A percentile compares a stretch with the other conserved stretches of the same genome.
Evolutionary conservation across 2,113 vertebrate species (phyloP).

Genomic region (Sinocyclocheilus anophthalmus): DNA sequence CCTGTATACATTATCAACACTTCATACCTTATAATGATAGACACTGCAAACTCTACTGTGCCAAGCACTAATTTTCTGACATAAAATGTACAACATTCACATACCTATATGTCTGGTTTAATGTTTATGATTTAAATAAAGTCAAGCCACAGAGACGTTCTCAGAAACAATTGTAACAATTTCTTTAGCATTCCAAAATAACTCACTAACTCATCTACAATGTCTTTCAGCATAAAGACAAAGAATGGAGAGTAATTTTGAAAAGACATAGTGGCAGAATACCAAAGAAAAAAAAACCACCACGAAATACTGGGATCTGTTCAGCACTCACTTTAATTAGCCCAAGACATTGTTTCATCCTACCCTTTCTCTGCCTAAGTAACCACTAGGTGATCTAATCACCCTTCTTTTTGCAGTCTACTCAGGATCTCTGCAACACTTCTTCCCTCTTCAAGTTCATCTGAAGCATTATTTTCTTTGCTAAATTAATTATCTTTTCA

Average conservation of each 20-base stretch:
- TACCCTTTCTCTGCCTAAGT: conserved; percentile 51
- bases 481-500: conserved; percentile 19
- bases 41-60: background rate
- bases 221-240: background rate
- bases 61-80: background rate
- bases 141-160: background rate
- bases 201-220: background rate
- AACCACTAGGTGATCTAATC: conserved; percentile 56
- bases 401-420: conserved; percentile 43
- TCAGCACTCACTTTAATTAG: conserved; percentile 60
- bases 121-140: background rate
- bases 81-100: background rate
- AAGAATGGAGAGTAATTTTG: background rate
- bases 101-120: background rate
- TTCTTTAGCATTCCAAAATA: background rate
- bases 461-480: background rate
- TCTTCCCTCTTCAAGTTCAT: conserved; percentile 28
- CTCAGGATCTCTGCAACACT: conserved; percentile 25
- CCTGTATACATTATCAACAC: background rate
- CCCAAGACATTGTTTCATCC: conserved; percentile 59
- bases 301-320: conserved; percentile 5
- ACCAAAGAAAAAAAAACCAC: background rate
- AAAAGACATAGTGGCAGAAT: conserved; percentile 2
- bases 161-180: background rate
- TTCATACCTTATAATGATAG: background rate